Percentiles rank a stretch among this genome's conserved stretches.
Evolutionary conservation across 2,113 vertebrate genomes (phyloP).

Genomic region (Brachyhypopomus gauderio): DNA sequence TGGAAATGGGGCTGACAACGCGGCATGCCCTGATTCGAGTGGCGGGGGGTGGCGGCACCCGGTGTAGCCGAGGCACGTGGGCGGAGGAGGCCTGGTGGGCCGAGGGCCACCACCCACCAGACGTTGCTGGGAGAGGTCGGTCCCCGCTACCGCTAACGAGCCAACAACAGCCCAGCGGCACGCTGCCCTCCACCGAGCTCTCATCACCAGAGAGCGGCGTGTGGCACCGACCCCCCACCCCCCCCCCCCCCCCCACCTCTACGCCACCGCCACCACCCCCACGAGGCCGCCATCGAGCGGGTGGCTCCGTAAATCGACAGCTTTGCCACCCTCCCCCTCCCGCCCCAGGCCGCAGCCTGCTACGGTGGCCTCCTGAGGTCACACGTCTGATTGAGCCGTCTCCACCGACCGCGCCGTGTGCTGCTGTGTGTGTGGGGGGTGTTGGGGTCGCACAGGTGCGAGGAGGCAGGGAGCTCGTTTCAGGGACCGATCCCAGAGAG

Average conservation of each 20-base stretch:
- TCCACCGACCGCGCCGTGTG: conserved; percentile 58
- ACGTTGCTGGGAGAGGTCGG: conserved; percentile 31
- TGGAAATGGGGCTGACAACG: conserved; percentile 26
- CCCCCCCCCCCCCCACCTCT: background rate
- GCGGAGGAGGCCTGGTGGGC: background rate
- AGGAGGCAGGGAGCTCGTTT: too few relatives aligned
- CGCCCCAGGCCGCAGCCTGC: background rate
- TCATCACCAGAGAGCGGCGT: conserved; percentile 32
- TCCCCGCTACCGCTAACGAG: conserved; percentile 50
- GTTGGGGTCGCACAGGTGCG: background rate
- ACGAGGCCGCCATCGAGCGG: conserved; percentile 27
- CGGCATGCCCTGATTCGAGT: conserved; percentile 5
- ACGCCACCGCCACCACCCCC: background rate
- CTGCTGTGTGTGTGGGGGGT: conserved; percentile 34
- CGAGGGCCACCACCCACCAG: conserved; percentile 28
- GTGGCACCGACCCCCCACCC: conserved; percentile 18
- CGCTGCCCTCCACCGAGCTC: conserved; percentile 32
- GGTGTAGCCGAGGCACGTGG: background rate
- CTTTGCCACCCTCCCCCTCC: conserved; percentile 62
- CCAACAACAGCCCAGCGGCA: conserved; percentile 36
- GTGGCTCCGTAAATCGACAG: conserved; percentile 71
- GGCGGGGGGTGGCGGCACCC: background rate
- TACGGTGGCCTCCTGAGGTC: conserved; percentile 47
- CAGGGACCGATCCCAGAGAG: too few relatives aligned
- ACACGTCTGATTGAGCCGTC: conserved; percentile 68